These are phyloP conservation scores for Kuschelorhynchus macadamiae DNA, from an alignment of 2,888 invertebrate genomes.

Conservation along the genomic window DNA sequence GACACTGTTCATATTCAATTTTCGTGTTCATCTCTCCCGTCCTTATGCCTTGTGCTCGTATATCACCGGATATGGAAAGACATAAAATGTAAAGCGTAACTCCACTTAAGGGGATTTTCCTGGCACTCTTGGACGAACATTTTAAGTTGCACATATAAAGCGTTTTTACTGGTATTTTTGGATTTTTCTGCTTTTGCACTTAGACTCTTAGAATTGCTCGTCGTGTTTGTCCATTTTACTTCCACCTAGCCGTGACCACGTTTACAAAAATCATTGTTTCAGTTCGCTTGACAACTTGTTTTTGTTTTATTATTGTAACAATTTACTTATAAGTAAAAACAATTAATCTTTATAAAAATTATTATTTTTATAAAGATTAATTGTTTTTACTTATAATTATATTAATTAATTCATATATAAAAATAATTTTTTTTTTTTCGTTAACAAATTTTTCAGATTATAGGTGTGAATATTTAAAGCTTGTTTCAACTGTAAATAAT, in stretches of 20 bases:
- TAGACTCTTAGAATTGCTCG: neutral
- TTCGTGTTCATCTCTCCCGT: conserved; percentile 12
- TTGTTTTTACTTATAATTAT: too few relatives aligned
- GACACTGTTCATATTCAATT: conserved; percentile 13
- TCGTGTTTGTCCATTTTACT: neutral
- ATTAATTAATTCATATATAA: too few relatives aligned
- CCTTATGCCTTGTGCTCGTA: neutral
- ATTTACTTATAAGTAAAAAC: too few relatives aligned
- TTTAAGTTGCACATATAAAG: conserved; percentile 29
- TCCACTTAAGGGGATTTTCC: conserved; percentile 23
- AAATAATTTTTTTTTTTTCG: too few relatives aligned
- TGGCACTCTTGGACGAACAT: conserved; percentile 16
- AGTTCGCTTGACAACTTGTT: too few relatives aligned
- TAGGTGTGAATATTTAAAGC: too few relatives aligned
- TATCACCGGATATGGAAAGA: conserved; percentile 27
- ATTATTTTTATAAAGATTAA: too few relatives aligned
- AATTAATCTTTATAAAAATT: neutral
- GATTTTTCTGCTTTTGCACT: conserved; percentile 31
- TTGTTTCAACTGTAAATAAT: too few relatives aligned
- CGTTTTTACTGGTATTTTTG: conserved; percentile 26
- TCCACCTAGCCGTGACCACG: too few relatives aligned
- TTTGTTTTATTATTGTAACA: too few relatives aligned
- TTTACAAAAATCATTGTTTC: too few relatives aligned
- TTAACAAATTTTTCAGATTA: too few relatives aligned
- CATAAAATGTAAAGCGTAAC: conserved; percentile 35